Evolutionary conservation across 2,113 vertebrate species (phyloP), one percentile per base, ranked within the genome.

Genomic region (Phainopepla nitens): DNA sequence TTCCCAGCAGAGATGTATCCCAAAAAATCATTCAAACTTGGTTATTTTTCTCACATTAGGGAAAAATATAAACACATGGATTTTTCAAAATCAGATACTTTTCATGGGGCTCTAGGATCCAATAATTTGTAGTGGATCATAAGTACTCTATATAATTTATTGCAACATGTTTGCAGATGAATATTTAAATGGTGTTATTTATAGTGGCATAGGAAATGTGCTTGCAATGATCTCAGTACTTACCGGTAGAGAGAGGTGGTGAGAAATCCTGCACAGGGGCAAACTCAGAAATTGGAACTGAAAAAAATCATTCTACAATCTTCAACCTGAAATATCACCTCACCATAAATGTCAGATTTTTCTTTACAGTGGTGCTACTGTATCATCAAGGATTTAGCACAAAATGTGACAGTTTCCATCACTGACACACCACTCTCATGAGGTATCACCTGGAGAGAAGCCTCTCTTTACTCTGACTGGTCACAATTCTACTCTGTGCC

Each of bases 101-200:
- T 90, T 81, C n/a, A 31, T 5, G 49, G 29, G 53, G 18, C 27
- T 71, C 72, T 71, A 45, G 5, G 22, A 93, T 80, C 56, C 60
- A 95, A 57, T 84, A 92, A 86, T 49, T 89, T 72, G 25, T 50
- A 92, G 49, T 82, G 78, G 85, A 82, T 94, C 73, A 61, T 73
- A 81, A 77, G 11, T 33, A 41, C 8, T 51, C 69, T 72, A 58
- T 92, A 49, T 33, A 62, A 87, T 93, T 86, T 89, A 89, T 92
- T 94, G 78, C 47, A 89, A 64, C 57, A 51, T 72, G 25, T 76
- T 92, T 94, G 51, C 66, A 89, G 81, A 78, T 89, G 44, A 90
- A 82, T 93, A 84, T 90, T 92, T 92, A 79, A 91, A 83, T 66
- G 8, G 5, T 25, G 19, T 66, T 95, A 83, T 93, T 96, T 93